Base-by-base conservation (phyloP, 2,797 vertebrate species). In the Poeciliopsis infans region DNA sequence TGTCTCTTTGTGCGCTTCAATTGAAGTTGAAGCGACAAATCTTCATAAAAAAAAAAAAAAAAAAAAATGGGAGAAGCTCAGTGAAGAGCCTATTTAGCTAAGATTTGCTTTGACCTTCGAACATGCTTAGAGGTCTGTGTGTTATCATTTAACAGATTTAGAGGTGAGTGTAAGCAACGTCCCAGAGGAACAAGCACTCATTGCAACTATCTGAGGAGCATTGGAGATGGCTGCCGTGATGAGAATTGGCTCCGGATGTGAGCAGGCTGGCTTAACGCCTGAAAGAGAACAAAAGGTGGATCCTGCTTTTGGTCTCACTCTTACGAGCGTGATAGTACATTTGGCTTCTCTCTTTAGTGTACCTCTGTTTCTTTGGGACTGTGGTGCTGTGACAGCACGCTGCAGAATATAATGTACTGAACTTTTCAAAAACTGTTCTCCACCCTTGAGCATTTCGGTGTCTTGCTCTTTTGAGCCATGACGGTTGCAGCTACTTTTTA, bases 271-370 rank as follows among this genome's bases (percentile, higher is more conserved):
- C 83, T 79, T 78, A 78, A 31, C 78, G 80, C 85, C 85, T 88
- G 80, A 81, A 82, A 83, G 53, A 83, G 84, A 92, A 93, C 90
- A 92, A 91, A 93, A 89, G 84, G 59, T 51, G 33, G 76, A 77
- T 87, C 20, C 78, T 79, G 73, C 82, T 76, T 73, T 59, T 77
- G 74, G 85, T 89, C 82, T 88, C 61, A 43, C 79, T 83, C 76
- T 79, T 69, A 74, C 79, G 76, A 71, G 61, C 79, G 76, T 79
- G 82, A 76, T 76, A 77, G 74, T 79, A 66, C 70, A 7, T 55
- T 16, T 10, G 64, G 68, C 68, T 28, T 81, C 77, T 81, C 57
- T 86, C 79, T 77, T 83, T 79, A 74, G 51, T 88, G 77, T 82
- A 78, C 85, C 73, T 76, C 46, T 0, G 18, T 78, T 81, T 80